Evolutionary conservation across 1,140 invertebrate species (phyloP).

Genomic region (Telenomus remus): DNA sequence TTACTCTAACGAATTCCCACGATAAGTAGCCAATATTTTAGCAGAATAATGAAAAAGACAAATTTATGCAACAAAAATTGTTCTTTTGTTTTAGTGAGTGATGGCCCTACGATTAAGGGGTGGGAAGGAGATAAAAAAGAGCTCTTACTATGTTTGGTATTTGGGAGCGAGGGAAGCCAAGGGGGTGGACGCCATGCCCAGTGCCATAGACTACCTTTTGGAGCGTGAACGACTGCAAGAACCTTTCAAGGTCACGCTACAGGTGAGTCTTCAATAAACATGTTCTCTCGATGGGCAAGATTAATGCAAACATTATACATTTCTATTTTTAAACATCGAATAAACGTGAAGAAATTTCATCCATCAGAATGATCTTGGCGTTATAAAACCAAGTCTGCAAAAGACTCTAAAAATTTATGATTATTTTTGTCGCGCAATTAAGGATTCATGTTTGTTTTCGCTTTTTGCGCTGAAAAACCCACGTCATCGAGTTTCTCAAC

Average conservation of each 20-base stretch:
- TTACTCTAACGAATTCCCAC: too few relatives aligned
- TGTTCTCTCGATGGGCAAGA: neutral
- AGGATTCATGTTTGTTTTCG: too few relatives aligned
- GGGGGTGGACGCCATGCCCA: slow-evolving; percentile 83
- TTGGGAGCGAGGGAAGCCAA: slow-evolving; percentile 95
- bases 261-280: slow-evolving; percentile 73
- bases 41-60: too few relatives aligned
- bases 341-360: neutral
- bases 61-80: neutral
- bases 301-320: slow-evolving; percentile 4
- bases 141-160: slow-evolving; percentile 98
- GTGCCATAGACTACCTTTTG: slow-evolving; percentile 89
- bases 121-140: slow-evolving; percentile 93
- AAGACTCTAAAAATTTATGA: too few relatives aligned
- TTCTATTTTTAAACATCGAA: neutral
- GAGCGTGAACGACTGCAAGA: slow-evolving; percentile 89
- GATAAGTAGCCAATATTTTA: too few relatives aligned
- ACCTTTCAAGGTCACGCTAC: slow-evolving; percentile 90
- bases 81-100: slow-evolving; percentile 65
- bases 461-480: neutral
- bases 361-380: too few relatives aligned
- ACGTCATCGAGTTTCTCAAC: neutral
- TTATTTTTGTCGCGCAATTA: too few relatives aligned
- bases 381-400: too few relatives aligned
- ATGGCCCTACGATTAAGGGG: slow-evolving; percentile 78